These are phyloP conservation scores for Sesamia inferens DNA, from an alignment of 2,888 invertebrate species.

Conservation along the genomic window DNA sequence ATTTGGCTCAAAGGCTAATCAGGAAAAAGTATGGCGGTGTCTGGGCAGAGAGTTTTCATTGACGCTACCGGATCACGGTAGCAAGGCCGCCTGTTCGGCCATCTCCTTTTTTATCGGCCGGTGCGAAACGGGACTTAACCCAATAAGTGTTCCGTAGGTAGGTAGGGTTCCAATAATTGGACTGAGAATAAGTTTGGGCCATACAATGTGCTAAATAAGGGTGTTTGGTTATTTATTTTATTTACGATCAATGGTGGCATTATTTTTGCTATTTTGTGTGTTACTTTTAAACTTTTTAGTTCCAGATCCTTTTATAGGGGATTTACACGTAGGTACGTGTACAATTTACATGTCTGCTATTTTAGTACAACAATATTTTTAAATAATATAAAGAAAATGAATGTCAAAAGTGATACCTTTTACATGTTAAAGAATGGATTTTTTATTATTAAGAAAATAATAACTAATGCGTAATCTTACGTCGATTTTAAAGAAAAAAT, in stretches of 20 bases:
- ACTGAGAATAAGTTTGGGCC: neutral
- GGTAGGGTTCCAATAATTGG: neutral
- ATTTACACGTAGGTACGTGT: neutral
- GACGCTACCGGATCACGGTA: constrained; percentile 68
- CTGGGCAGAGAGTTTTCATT: constrained; percentile 69
- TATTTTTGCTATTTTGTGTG: neutral
- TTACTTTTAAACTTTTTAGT: neutral
- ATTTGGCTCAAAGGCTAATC: constrained; percentile 72
- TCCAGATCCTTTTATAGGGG: neutral
- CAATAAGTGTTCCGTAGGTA: constrained; percentile 6
- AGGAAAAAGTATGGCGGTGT: constrained; percentile 72
- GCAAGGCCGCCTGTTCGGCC: constrained; percentile 61
- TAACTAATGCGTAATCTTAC: no score
- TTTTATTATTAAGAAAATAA: no score
- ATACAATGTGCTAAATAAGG: neutral
- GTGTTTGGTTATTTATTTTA: neutral
- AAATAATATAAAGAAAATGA: no score
- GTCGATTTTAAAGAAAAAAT: no score
- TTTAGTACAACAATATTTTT: no score
- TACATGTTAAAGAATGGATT: neutral
- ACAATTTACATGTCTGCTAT: no score
- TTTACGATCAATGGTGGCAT: neutral
- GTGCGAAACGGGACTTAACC: constrained; percentile 2
- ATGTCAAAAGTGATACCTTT: neutral
- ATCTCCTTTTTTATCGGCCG: constrained; percentile 55